Base-by-base conservation (phyloP, 2,113 vertebrate genomes). In the Eudyptes chrysolophus region DNA sequence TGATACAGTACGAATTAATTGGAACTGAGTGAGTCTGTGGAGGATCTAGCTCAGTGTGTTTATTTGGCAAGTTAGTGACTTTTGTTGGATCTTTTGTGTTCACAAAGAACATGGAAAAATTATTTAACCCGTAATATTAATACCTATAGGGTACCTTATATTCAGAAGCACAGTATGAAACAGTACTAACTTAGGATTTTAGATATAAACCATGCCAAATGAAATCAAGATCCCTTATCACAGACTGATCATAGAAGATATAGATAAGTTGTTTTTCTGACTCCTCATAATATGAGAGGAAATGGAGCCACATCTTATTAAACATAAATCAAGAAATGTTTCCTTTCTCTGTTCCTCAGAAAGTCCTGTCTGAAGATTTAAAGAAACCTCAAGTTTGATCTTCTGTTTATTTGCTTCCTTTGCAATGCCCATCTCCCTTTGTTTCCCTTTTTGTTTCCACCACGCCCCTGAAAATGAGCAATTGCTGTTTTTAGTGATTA, bases 281-380 rank as follows among this genome's bases (percentile, higher is more conserved):
- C 16, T 79, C 8, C 8, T 64, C 7, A 14, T 42, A 69, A 58
- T 13, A 8, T 27, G 21, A 89, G 27, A 51, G 29, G 42, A 95
- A 89, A 87, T 55, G 27, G 42, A 95, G 32, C 11, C n/a, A 75
- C 7, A 55, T 71, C 11, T 5, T 64, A 21, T 52, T 78, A 84
- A 84, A 68, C 8, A 49, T 68, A 74, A 94, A 96, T 77, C 27
- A 96, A 92, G 58, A 68, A 90, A 12, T 19, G 9, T 57, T 96
- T 97, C 55, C 42, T 96, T 94, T 89, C 34, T 76, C 46, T 77
- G 11, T 80, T 93, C 49, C 66, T 84, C 57, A 84, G 65, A 90
- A 92, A 60, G 17, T 64, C 29, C 9, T 85, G 26, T 79, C 82
- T 80, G 55, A 85, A 79, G 49, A 51, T 76, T 91, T 79, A 94